Percentiles rank a stretch among this genome's conserved stretches.
These are phyloP conservation scores for Hemitrygon akajei DNA, from an alignment of 2,797 vertebrate species.

Conservation along the genomic window DNA sequence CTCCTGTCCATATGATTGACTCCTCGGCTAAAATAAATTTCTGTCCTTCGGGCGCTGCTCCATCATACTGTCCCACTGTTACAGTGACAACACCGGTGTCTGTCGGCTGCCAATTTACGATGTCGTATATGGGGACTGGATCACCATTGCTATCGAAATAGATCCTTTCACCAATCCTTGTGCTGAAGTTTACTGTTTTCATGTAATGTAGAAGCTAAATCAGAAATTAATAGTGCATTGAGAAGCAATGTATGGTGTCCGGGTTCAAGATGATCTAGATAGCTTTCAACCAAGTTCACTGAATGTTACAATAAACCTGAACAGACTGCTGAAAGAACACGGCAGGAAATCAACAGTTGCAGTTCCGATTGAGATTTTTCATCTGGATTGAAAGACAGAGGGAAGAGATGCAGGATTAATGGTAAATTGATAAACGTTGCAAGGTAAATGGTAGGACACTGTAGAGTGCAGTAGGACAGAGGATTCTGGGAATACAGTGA, in stretches of 20 bases:
- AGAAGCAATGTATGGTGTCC: not conserved
- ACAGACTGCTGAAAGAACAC: too few species aligned
- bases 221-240: not conserved
- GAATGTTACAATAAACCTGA: too few species aligned
- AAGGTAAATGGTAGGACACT: too few species aligned
- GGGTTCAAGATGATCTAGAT: not conserved
- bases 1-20: not conserved
- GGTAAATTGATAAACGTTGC: too few species aligned
- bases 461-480: too few species aligned
- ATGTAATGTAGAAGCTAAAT: constrained; percentile 59
- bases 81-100: not conserved
- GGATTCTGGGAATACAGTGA: too few species aligned
- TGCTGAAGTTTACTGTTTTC: constrained; percentile 55
- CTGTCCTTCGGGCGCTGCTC: not conserved
- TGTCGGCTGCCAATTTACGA: constrained; percentile 58
- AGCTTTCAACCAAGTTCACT: too few species aligned
- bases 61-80: constrained; percentile 14
- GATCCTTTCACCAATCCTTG: constrained; percentile 52
- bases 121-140: constrained; percentile 61
- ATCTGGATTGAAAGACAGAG: too few species aligned
- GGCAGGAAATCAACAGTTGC: too few species aligned
- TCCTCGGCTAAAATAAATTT: not conserved
- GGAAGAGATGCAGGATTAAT: too few species aligned
- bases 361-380: too few species aligned
- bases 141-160: constrained; percentile 63